A percentile compares a stretch with the other conserved stretches of the same genome.
These are phyloP conservation scores for Matsumyia berberina DNA, from an alignment of 2,888 invertebrate genomes.

Conservation along the genomic window DNA sequence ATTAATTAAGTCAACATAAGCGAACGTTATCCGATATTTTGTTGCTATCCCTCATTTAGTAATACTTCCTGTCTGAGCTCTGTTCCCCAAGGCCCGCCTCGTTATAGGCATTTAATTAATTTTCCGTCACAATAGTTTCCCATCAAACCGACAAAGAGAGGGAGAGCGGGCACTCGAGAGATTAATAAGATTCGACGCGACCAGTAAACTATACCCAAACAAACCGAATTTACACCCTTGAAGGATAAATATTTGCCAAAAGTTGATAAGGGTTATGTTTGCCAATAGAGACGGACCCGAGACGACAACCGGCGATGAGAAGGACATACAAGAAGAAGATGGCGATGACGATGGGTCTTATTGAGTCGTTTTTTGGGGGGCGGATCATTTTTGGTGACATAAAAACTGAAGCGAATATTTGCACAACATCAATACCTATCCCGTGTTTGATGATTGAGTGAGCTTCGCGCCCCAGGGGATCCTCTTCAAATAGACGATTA, in stretches of 20 bases:
- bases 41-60: slow-evolving; percentile 44
- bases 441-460: slow-evolving; percentile 38
- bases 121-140: slow-evolving; percentile 18
- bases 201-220: slow-evolving; percentile 57
- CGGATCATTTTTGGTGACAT: slow-evolving; percentile 61
- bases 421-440: slow-evolving; percentile 53
- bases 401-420: slow-evolving; percentile 59
- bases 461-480: slow-evolving; percentile 7
- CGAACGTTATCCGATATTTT: slow-evolving; percentile 57
- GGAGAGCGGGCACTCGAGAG: neutral
- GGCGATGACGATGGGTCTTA: slow-evolving; percentile 15
- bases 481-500: slow-evolving; percentile 58
- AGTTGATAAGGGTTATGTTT: slow-evolving; percentile 74
- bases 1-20: slow-evolving; percentile 69
- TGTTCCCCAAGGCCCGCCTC: neutral
- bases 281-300: slow-evolving; percentile 20
- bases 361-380: slow-evolving; percentile 45
- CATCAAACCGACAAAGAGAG: neutral
- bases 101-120: slow-evolving; percentile 73
- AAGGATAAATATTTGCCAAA: slow-evolving; percentile 67
- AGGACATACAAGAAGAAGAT: slow-evolving; percentile 7
- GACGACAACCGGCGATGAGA: no score
- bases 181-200: slow-evolving; percentile 56
- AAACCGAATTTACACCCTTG: slow-evolving; percentile 67
- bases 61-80: slow-evolving; percentile 33